Base-by-base conservation (phyloP, 1,140 invertebrate genomes). In the Drosophila eugracilis region DNA sequence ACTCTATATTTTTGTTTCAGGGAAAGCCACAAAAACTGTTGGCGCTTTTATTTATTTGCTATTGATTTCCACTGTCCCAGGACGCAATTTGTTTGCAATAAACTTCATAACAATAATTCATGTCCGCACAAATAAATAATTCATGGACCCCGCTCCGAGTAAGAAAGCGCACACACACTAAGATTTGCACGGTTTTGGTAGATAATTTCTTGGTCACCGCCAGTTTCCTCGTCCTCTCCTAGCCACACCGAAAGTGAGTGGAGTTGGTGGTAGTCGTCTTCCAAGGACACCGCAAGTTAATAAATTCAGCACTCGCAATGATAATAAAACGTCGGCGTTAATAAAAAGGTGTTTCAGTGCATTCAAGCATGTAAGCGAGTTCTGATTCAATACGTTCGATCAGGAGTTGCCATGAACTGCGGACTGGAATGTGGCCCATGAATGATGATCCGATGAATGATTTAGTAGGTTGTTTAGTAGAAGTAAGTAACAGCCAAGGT, bases 71-170 rank as follows among this genome's bases (percentile, higher is more conserved):
- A 89, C 57, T 84, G 84, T 89, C 85, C 84, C 85, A 78, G 85
- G 80, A 86, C 85, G 80, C 80, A 89, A 89, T 89, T 89, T 90
- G 86, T 89, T 90, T 90, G 85, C 85, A 86, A 89, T 89, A 89
- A 89, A 89, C 85, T 89, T 89, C 86, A 89, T 89, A 89, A 89
- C 86, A 89, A 85, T 89, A 89, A 89, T 89, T 89, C 85, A 89
- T 89, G 85, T 89, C 85, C 85, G 77, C 77, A 89, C 77, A 81
- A 86, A 89, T 89, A 89, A 89, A 89, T 89, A 89, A 89, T 89
- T 89, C 85, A 89, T 89, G 85, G 70, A 55, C 54, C 62, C 44
- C 49, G 52, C 54, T 47, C 28, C 26, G 21, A 58, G 26, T 34
- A 39, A 24, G 24, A 28, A 28, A 47, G 5, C 6, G 14, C 54